A percentile compares a stretch with the other conserved stretches of the same genome.
phyloP scores from a whole-genome alignment of 2,797 vertebrate genomes.

The Tachyglossus aculeatus region DNA sequence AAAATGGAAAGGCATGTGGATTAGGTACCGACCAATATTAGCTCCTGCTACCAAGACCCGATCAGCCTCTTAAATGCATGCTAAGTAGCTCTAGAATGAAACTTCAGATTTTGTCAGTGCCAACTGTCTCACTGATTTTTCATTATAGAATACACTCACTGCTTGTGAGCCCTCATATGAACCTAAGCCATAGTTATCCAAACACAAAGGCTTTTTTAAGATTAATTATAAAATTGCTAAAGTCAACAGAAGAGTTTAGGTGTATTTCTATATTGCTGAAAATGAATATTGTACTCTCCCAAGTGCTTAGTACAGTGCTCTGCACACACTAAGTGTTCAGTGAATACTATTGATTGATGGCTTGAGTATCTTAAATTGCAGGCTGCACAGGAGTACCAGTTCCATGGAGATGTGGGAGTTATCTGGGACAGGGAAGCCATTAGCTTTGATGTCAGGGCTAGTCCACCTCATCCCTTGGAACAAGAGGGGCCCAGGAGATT shows the following conservation, averaged over 20 bases:
- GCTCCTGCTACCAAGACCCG: neutral
- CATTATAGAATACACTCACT: slow-evolving; percentile 25
- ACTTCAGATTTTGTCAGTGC: slow-evolving; percentile 6
- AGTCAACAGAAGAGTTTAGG: neutral
- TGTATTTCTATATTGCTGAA: too few relatives aligned
- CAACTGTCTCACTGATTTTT: slow-evolving; percentile 38
- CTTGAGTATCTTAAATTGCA: too few relatives aligned
- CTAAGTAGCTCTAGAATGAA: slow-evolving; percentile 40
- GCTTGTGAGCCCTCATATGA: slow-evolving; percentile 29
- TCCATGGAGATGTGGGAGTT: too few relatives aligned
- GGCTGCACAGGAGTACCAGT: too few relatives aligned
- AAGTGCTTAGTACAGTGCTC: too few relatives aligned
- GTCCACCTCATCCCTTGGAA: too few relatives aligned
- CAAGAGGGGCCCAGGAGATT: too few relatives aligned
- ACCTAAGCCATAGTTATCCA: slow-evolving; percentile 20
- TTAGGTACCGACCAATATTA: neutral
- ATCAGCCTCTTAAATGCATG: neutral
- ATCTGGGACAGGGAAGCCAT: too few relatives aligned
- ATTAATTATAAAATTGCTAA: slow-evolving; percentile 36
- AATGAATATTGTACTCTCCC: too few relatives aligned
- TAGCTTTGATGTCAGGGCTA: too few relatives aligned
- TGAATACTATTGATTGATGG: too few relatives aligned
- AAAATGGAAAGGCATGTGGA: neutral
- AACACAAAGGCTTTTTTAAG: slow-evolving; percentile 29
- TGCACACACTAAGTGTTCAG: too few relatives aligned